phyloP scores from a whole-genome alignment of 1,140 invertebrate genomes.

The Drosophila eugracilis region DNA sequence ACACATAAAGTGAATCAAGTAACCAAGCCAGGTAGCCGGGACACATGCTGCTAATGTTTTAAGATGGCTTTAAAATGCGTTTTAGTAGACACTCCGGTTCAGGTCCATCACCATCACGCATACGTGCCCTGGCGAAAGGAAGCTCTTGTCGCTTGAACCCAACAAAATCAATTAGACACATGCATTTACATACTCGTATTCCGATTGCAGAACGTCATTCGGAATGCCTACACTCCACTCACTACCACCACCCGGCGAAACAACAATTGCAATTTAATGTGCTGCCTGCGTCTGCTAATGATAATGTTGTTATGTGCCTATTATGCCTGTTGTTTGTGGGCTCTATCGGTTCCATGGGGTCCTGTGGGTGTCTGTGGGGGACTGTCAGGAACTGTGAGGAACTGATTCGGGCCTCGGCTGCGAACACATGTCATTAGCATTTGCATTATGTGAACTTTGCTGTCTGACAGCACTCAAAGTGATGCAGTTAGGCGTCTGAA shows the following conservation, averaged over 20 bases:
- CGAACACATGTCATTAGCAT: conserved; percentile 68
- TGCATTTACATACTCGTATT: conserved; percentile 49
- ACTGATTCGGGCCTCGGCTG: conserved; percentile 2
- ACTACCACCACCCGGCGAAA: neutral
- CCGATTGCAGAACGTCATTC: conserved; percentile 41
- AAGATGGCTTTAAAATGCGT: conserved; percentile 72
- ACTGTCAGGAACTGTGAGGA: neutral
- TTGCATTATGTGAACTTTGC: conserved; percentile 50
- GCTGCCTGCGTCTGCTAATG: conserved; percentile 60
- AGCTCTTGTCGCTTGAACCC: conserved; percentile 31
- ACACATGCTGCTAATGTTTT: conserved; percentile 68
- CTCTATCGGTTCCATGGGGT: conserved; percentile 9
- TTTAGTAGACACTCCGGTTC: conserved; percentile 26
- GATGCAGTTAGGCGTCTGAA: conserved; percentile 30
- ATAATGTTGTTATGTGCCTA: conserved; percentile 80
- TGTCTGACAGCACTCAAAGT: conserved; percentile 56
- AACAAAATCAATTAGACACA: conserved; percentile 79
- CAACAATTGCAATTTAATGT: conserved; percentile 75
- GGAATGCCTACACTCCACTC: conserved; percentile 4
- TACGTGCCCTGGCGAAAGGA: conserved; percentile 27
- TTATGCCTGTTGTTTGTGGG: conserved; percentile 60
- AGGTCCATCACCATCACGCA: conserved; percentile 26
- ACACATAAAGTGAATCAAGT: conserved; percentile 53
- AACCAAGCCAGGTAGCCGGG: conserved; percentile 45
- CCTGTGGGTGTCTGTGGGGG: neutral